Evolutionary conservation across 2,113 vertebrate genomes (phyloP).

Genomic region (Chloroceryle aenea): DNA sequence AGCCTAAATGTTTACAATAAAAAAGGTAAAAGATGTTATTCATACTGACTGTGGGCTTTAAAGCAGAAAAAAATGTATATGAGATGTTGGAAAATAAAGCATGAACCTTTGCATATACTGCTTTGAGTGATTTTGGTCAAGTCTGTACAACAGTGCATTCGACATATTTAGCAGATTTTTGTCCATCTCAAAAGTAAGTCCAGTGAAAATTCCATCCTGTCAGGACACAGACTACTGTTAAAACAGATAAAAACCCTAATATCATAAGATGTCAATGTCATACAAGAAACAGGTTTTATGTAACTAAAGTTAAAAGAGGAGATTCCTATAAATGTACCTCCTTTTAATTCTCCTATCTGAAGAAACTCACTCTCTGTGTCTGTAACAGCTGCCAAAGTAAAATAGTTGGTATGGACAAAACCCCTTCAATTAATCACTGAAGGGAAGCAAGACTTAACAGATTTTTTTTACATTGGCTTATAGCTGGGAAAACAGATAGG

Average conservation of each 20-base stretch:
- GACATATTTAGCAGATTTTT: not conserved
- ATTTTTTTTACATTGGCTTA: not conserved
- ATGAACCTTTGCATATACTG: not conserved
- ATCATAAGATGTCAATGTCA: accelerated
- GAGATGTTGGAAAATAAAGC: slow-evolving; percentile 29
- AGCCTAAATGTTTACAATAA: slow-evolving; percentile 63
- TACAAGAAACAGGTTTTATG: not conserved
- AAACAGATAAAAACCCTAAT: not conserved
- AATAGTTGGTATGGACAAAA: not conserved
- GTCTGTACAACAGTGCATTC: not conserved
- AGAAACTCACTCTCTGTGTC: not conserved
- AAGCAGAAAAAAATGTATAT: not conserved
- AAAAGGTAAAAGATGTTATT: slow-evolving; percentile 69
- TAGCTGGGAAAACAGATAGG: not conserved
- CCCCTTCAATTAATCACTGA: not conserved
- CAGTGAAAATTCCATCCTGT: not conserved
- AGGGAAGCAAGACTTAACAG: not conserved
- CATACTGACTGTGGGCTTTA: slow-evolving; percentile 13
- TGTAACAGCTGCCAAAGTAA: not conserved
- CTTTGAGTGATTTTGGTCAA: not conserved
- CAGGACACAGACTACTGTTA: not conserved
- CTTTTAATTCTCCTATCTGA: not conserved
- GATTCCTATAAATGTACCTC: not conserved
- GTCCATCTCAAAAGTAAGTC: not conserved
- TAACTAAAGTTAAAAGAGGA: not conserved